Evolutionary conservation across 2,888 invertebrate genomes (phyloP).

Genomic region (Drosophila infuscata): DNA sequence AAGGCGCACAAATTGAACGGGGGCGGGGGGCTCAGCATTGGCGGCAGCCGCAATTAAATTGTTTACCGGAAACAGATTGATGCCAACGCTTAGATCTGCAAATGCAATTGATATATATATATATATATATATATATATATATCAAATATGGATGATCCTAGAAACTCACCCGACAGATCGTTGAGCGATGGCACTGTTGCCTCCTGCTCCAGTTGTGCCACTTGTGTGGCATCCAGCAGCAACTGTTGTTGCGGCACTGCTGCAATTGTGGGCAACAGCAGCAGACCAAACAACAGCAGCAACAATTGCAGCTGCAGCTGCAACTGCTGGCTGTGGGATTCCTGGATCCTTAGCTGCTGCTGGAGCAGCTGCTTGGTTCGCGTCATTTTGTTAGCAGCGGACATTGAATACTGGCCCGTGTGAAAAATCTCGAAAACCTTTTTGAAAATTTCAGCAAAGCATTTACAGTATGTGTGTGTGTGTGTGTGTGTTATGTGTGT

Average conservation of each 20-base stretch:
- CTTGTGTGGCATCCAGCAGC: constrained; percentile 34
- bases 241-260: constrained; percentile 64
- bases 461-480: constrained; percentile 1
- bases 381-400: constrained; percentile 63
- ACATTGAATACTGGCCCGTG: constrained; percentile 54
- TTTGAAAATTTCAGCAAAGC: constrained; percentile 55
- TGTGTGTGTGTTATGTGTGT: constrained; percentile 16
- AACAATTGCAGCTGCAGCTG: constrained; percentile 14
- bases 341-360: neutral
- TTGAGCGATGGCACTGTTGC: constrained; percentile 35
- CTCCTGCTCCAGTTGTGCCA: constrained; percentile 25
- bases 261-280: constrained; percentile 23
- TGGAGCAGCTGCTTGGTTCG: constrained; percentile 32
- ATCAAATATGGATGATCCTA: neutral
- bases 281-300: constrained; percentile 23
- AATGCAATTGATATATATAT: neutral
- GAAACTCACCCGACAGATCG: constrained; percentile 63
- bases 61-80: constrained; percentile 66
- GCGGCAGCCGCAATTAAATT: constrained; percentile 75
- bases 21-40: constrained; percentile 67
- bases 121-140: neutral
- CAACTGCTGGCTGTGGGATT: neutral
- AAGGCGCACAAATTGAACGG: constrained; percentile 65
- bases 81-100: constrained; percentile 66
- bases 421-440: constrained; percentile 70